Base-by-base conservation (phyloP, 2,113 vertebrate species). In the Hyla sarda region DNA sequence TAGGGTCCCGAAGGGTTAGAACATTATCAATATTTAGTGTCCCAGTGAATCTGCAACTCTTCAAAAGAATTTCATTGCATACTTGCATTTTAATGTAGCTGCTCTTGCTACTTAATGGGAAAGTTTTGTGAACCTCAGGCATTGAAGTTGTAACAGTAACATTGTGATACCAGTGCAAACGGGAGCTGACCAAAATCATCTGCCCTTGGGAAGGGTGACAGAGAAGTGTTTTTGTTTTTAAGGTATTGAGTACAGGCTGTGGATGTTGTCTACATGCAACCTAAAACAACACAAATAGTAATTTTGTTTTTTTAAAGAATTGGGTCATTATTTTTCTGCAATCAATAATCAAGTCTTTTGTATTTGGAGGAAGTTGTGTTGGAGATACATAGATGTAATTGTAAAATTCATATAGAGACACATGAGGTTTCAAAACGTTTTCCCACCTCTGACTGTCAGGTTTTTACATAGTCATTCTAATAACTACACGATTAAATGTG, bases 341-440 rank as follows among this genome's bases (percentile, higher is more conserved):
- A n/a, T n/a, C n/a, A n/a, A n/a, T n/a, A 79, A 79, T 79, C 32
- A 60, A 45, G 54, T 60, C 19, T 79, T n/a, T 21, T 37, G 52
- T 79, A 45, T 79, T 60, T 79, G 32, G n/a, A n/a, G n/a, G n/a
- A n/a, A n/a, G n/a, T n/a, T n/a, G n/a, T 76, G 47, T 11, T 30
- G n/a, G n/a, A n/a, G n/a, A n/a, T n/a, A 52, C 73, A 76, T 76
- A 76, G 47, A 76, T 48, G n/a, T 19, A 21, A 60, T 41, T 79
- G 77, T 79, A 34, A 60, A n/a, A 79, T 79, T 60, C 54, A 79
- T 23, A 60, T 60, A 21, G 77, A 79, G 77, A 37, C 76, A 58
- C 50, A 32, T 78, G n/a, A 78, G 76, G 76, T 58, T 58, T n/a
- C n/a, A 17, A 54, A 56, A 77, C 16, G 14, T 48, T 76, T 14